Percentiles rank a stretch among this genome's conserved stretches.
phyloP scores from a whole-genome alignment of 2,888 invertebrate species.

The Abrostola tripartita region DNA sequence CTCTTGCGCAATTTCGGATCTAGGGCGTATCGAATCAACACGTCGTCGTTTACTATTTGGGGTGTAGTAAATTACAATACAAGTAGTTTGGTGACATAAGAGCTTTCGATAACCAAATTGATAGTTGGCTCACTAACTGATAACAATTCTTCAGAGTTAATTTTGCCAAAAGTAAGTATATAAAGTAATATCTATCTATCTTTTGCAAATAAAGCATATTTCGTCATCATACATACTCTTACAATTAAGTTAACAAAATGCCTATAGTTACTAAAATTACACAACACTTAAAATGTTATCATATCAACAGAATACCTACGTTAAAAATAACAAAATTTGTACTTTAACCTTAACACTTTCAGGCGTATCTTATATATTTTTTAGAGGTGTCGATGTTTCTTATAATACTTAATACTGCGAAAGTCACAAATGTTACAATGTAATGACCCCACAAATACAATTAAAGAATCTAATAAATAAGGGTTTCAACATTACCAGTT shows the following conservation, averaged over 20 bases:
- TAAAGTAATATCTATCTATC: no score
- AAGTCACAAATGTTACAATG: not conserved
- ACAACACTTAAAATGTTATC: not conserved
- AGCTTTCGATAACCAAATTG: slow-evolving; percentile 36
- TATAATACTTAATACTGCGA: not conserved
- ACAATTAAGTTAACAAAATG: not conserved
- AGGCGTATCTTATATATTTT: not conserved
- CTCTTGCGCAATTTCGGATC: slow-evolving; percentile 72
- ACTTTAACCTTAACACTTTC: slow-evolving; percentile 6
- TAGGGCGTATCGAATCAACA: slow-evolving; percentile 70
- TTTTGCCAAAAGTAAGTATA: not conserved
- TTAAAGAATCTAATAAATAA: slow-evolving; percentile 68
- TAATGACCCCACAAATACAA: not conserved
- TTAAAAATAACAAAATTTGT: not conserved
- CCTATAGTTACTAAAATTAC: not conserved
- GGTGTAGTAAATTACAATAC: slow-evolving; percentile 57
- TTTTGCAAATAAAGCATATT: no score
- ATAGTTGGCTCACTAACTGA: slow-evolving; percentile 24
- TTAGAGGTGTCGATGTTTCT: not conserved
- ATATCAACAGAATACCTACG: not conserved
- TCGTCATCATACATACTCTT: not conserved
- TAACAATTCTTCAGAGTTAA: slow-evolving; percentile 12
- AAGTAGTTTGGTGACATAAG: slow-evolving; percentile 65
- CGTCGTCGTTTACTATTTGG: slow-evolving; percentile 62
- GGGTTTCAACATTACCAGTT: slow-evolving; percentile 76